These are phyloP conservation scores for Habropoda laboriosa DNA, from an alignment of 1,140 invertebrate species.

Conservation along the genomic window DNA sequence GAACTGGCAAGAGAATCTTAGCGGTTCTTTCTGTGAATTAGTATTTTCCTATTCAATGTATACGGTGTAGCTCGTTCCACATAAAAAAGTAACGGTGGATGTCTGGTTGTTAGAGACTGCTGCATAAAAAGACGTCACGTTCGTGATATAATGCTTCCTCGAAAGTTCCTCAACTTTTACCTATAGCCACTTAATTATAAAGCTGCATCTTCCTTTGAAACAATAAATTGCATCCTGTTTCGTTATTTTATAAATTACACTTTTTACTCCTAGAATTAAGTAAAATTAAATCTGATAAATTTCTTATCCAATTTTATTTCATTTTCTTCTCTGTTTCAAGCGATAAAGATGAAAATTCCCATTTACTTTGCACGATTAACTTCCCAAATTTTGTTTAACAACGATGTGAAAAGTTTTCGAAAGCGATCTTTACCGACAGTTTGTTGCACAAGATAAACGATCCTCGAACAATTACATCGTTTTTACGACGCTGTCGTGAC, in stretches of 20 bases:
- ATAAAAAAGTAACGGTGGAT: slow-evolving; percentile 10
- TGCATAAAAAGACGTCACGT: not conserved
- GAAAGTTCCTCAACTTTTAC: not conserved
- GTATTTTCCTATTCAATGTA: not conserved
- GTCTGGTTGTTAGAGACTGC: not conserved
- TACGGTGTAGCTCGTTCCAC: not conserved
- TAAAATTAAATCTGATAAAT: too few species aligned
- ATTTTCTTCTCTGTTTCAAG: too few species aligned
- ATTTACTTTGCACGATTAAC: too few species aligned
- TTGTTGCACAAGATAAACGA: not conserved
- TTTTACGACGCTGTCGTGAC: not conserved
- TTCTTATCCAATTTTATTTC: too few species aligned
- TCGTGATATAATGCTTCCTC: not conserved
- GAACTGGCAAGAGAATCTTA: not conserved
- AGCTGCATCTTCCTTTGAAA: not conserved
- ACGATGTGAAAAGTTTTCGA: too few species aligned
- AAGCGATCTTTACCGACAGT: not conserved
- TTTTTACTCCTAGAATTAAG: too few species aligned
- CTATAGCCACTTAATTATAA: not conserved
- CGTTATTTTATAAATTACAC: not conserved
- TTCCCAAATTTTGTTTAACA: too few species aligned
- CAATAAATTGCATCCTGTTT: not conserved
- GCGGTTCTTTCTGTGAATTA: slow-evolving; percentile 9
- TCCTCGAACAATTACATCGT: not conserved
- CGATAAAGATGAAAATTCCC: too few species aligned